Evolutionary conservation across 2,113 vertebrate genomes (phyloP).

Genomic region (Acrocephalus kingi): DNA sequence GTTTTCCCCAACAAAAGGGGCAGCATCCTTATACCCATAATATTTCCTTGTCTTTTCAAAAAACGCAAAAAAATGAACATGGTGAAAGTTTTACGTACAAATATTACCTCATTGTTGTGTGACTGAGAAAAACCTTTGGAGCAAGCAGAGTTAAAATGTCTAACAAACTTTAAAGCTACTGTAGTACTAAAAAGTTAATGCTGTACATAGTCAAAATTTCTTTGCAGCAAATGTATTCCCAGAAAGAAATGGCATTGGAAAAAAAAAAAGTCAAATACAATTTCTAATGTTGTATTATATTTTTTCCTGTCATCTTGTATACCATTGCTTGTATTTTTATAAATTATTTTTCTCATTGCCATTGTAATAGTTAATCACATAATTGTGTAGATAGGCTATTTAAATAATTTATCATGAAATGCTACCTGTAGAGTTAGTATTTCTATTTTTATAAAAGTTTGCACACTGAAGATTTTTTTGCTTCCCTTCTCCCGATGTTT

Average conservation of each 20-base stretch:
- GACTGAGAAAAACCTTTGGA: constrained; percentile 86
- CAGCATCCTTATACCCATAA: constrained; percentile 30
- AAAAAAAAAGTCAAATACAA: constrained; percentile 72
- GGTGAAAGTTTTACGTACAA: constrained; percentile 91
- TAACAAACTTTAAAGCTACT: constrained; percentile 85
- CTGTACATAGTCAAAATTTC: constrained; percentile 91
- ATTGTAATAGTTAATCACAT: constrained; percentile 87
- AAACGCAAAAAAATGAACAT: constrained; percentile 74
- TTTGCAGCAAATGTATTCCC: constrained; percentile 81
- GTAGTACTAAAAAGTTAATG: constrained; percentile 81
- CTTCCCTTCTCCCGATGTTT: constrained; percentile 69
- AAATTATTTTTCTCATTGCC: constrained; percentile 93
- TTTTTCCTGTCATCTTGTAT: constrained; percentile 82
- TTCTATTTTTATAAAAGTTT: constrained; percentile 99
- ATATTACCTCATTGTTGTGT: constrained; percentile 99
- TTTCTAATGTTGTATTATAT: constrained; percentile 79
- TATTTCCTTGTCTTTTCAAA: constrained; percentile 75
- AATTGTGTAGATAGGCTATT: constrained; percentile 98
- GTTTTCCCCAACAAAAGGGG: background rate
- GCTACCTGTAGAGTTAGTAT: constrained; percentile 89
- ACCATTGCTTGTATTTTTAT: constrained; percentile 88
- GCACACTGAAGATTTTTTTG: constrained; percentile 92
- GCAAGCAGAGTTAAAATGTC: constrained; percentile 85
- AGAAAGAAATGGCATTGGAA: constrained; percentile 81
- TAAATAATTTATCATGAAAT: constrained; percentile 99